A percentile compares a stretch with the other conserved stretches of the same genome.
phyloP scores from a whole-genome alignment of 2,888 invertebrate species.

The Zaprionus bogoriensis region DNA sequence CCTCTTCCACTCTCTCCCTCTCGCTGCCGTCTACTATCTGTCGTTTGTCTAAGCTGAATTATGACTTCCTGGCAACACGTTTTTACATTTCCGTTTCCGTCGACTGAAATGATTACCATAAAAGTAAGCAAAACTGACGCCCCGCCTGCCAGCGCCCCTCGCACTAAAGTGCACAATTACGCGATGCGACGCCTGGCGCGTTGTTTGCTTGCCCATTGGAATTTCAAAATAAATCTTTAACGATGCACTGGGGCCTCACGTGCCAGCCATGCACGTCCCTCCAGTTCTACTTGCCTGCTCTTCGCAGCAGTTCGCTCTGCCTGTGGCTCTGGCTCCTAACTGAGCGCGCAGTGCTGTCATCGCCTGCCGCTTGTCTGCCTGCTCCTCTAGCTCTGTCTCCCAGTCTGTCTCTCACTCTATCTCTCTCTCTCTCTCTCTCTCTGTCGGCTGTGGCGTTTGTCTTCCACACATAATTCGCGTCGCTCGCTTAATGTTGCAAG shows the following conservation, averaged over 20 bases:
- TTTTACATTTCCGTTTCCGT: slow-evolving; percentile 76
- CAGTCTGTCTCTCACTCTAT: slow-evolving; percentile 3
- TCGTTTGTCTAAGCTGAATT: slow-evolving; percentile 76
- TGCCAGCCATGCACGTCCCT: slow-evolving; percentile 27
- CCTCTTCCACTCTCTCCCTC: background rate
- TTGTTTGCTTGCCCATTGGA: slow-evolving; percentile 49
- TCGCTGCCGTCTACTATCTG: slow-evolving; percentile 26
- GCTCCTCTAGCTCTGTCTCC: background rate
- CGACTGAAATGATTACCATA: slow-evolving; percentile 73
- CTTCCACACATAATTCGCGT: slow-evolving; percentile 50
- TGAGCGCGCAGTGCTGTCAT: slow-evolving; percentile 33
- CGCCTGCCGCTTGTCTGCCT: background rate
- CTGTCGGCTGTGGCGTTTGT: slow-evolving; percentile 35
- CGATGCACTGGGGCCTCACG: slow-evolving; percentile 62
- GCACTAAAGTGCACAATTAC: slow-evolving; percentile 58
- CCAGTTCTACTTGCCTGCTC: background rate
- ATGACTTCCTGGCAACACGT: slow-evolving; percentile 77
- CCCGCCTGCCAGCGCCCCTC: slow-evolving; percentile 3
- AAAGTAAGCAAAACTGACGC: slow-evolving; percentile 61
- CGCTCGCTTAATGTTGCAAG: slow-evolving; percentile 43
- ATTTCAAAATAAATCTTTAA: slow-evolving; percentile 72
- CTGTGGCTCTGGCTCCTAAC: too few relatives aligned
- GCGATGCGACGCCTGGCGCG: slow-evolving; percentile 44
- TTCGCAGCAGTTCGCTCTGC: too few relatives aligned
- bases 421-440: slow-evolving; percentile 27